Evolutionary conservation across 2,797 vertebrate species (phyloP), one percentile per base, ranked within the genome.

Genomic region (Pogonophryne albipinna): DNA sequence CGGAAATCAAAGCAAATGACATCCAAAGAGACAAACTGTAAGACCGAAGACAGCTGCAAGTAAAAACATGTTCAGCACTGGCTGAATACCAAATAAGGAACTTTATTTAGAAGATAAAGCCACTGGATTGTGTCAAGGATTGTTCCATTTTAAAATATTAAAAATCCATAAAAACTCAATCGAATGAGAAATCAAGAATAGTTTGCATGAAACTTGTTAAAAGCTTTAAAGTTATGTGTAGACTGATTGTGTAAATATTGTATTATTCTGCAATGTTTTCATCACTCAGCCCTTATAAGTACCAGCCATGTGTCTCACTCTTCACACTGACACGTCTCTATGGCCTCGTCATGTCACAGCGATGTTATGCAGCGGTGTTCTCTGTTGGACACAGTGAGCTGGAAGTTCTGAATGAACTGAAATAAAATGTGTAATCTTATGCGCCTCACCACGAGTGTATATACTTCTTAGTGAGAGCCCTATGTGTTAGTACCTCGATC

Each of bases 241-340:
- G 23, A 23, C 23, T 23, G 23, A 23, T 23, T 23, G 23, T 23
- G 49, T 55, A 52, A 9, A 38, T 38, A 9, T 38, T 38, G 34
- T 38, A 38, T 38, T 38, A 9, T 5, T 6, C 23, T 17, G 42
- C 0, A 69, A 19, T 38, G 2, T 6, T 13, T 49, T 65, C 81
- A 74, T 74, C 84, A 69, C 75, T 85, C 87, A 79, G 79, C 82
- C 71, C 82, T 51, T 10, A 17, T 78, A 19, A 55, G 78, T 74
- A 74, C 51, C 71, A 68, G 41, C 42, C 45, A 19, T 0, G 45
- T 42, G 51, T 61, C 23, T 1, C 1, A 31, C 20, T 62, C 38
- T 52, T 34, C 9, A 38, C 14, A 2, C n/a, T 0, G n/a, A 38
- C 53, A 5, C 27, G 27, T 27, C 27, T 7, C 19, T 14, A 53